phyloP scores from a whole-genome alignment of 2,888 invertebrate genomes.

The Gymnoscelis rufifasciata region DNA sequence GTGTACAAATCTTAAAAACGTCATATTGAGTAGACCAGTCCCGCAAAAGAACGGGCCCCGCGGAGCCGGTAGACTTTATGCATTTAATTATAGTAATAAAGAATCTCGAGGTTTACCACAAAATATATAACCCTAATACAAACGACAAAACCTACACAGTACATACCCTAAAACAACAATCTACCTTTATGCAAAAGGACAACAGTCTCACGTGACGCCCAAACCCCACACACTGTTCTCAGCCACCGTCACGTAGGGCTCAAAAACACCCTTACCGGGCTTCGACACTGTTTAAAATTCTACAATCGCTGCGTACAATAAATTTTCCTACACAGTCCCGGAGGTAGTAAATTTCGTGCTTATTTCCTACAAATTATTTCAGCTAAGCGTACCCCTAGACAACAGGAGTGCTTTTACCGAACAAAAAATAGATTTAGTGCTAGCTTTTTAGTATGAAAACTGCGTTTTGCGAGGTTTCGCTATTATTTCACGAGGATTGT shows the following conservation, averaged over 20 bases:
- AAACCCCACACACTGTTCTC: constrained; percentile 1
- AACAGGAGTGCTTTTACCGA: constrained; percentile 18
- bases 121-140: too few species aligned
- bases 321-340: constrained; percentile 56
- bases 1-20: too few species aligned
- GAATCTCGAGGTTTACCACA: too few species aligned
- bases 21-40: too few species aligned
- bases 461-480: constrained; percentile 14
- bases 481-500: background rate
- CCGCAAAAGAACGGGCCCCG: too few species aligned
- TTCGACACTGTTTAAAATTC: constrained; percentile 66
- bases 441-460: constrained; percentile 9
- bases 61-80: too few species aligned
- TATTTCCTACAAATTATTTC: constrained; percentile 67
- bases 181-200: background rate
- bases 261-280: constrained; percentile 43
- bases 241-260: constrained; percentile 18
- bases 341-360: constrained; percentile 59
- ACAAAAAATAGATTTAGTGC: constrained; percentile 22
- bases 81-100: too few species aligned
- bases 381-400: constrained; percentile 36
- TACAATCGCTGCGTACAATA: constrained; percentile 63
- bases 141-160: too few species aligned
- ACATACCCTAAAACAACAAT: background rate
- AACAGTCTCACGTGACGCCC: constrained; percentile 4